phyloP scores from a whole-genome alignment of 2,797 vertebrate species.

The Tarsius wallacei region DNA sequence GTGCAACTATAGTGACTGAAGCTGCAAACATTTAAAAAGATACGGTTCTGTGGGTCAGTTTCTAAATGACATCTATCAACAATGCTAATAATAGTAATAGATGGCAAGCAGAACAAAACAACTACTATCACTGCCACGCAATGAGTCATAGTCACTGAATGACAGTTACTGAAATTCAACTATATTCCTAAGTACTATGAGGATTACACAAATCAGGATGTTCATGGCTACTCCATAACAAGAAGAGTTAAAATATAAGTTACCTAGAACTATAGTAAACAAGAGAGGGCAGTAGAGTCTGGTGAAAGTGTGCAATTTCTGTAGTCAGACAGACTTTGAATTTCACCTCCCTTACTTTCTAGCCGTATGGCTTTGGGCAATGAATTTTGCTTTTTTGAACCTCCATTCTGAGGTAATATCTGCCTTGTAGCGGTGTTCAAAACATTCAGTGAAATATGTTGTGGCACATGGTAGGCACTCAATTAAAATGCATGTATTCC shows the following conservation, averaged over 20 bases:
- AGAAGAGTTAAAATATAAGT: not conserved
- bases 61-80: not conserved
- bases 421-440: not conserved
- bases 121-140: not conserved
- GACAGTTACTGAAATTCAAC: not conserved
- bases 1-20: not conserved
- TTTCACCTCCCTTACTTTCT: not conserved
- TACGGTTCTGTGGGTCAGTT: not conserved
- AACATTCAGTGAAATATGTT: not conserved
- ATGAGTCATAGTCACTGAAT: not conserved
- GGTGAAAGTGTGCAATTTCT: not conserved
- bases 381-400: not conserved
- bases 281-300: not conserved
- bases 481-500: not conserved
- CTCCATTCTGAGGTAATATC: not conserved
- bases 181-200: not conserved
- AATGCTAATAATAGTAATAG: not conserved
- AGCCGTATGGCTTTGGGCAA: not conserved
- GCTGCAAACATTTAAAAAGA: not conserved
- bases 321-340: not conserved
- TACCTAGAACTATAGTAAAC: not conserved
- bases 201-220: not conserved
- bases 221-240: not conserved
- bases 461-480: not conserved
- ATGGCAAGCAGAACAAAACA: not conserved